Conservation (phyloP, 2,888 invertebrate species). For the Nebria brevicollis region DNA sequence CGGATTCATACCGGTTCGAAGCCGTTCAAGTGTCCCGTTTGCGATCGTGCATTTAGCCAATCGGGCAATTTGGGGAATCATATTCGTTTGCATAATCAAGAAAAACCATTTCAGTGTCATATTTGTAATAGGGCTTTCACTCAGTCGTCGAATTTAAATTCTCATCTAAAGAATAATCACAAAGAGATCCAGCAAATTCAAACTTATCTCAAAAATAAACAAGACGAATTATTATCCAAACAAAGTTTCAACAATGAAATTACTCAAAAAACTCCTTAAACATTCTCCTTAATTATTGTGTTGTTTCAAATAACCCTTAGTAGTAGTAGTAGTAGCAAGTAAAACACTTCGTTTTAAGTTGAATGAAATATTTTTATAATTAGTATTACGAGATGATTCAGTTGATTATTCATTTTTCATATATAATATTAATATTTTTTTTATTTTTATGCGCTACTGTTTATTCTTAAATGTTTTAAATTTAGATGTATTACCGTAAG, state of each 20-base stretch:
- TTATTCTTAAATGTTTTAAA: not conserved
- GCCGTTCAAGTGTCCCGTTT: constrained; percentile 62
- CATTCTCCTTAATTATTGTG: not conserved
- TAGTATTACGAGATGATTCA: not conserved
- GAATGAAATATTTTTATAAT: not conserved
- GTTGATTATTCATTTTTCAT: not conserved
- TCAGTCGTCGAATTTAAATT: constrained; percentile 61
- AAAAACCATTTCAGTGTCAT: constrained; percentile 62
- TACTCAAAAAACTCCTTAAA: not conserved
- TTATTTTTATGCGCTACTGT: not conserved
- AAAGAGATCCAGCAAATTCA: constrained; percentile 48
- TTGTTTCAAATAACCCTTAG: not conserved
- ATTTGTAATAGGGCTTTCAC: constrained; percentile 62
- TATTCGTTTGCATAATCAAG: constrained; percentile 60
- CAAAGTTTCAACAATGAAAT: not conserved
- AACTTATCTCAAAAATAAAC: not conserved
- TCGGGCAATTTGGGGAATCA: constrained; percentile 60
- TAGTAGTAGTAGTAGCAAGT: not conserved
- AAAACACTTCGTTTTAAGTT: not conserved
- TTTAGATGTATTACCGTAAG: not conserved
- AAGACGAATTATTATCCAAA: not conserved
- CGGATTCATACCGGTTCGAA: constrained; percentile 61
- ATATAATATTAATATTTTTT: not conserved
- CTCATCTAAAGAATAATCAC: constrained; percentile 62
- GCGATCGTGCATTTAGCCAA: constrained; percentile 62